Base-by-base conservation (phyloP, 1,140 invertebrate species). In the Thaumetopoea pityocampa region DNA sequence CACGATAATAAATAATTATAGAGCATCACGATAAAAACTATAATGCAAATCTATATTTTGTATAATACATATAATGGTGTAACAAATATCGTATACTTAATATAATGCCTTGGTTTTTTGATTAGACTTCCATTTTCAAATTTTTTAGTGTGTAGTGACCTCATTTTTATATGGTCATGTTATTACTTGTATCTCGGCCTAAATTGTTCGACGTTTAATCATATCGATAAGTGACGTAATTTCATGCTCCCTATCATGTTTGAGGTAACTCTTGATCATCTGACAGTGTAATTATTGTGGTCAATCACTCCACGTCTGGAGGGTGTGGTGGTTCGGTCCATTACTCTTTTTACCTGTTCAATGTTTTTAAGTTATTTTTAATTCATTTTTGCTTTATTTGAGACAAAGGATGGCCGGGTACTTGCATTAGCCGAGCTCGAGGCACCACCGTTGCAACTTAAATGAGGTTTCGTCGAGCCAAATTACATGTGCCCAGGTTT, bases 391-490 rank as follows among this genome's bases (percentile, higher is more conserved):
- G 56, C 48, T 65, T 71, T 66, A 67, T 77, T 71, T 64, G 52
- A 68, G 55, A 64, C 61, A 67, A 67, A 66, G 60, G 61, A 59
- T 68, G 56, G 29, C 40, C 52, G 54, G 41, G 53, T 67, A 66
- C n/a, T n/a, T n/a, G n/a, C 58, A 72, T 72, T 77, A 68, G 63
- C 59, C 49, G 43, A 37, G 59, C 61, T 63, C 64, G 59, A 55
- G 61, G 61, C 68, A 46, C 44, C 46, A 53, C 55, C 59, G 58
- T 57, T 62, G 69, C 65, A 49, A 49, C 57, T 65, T 77, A 83
- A 83, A 83, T 81, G 71, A 78, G 67, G 65, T 67, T 72, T 61
- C 64, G 65, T 59, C 65, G 70, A 45, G 63, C 74, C 66, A 79
- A 83, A 83, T 83, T 83, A 79, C 72, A 83, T 43, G 61, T 57